Conservation (phyloP, 2,113 vertebrate species). For the Mohoua ochrocephala region DNA sequence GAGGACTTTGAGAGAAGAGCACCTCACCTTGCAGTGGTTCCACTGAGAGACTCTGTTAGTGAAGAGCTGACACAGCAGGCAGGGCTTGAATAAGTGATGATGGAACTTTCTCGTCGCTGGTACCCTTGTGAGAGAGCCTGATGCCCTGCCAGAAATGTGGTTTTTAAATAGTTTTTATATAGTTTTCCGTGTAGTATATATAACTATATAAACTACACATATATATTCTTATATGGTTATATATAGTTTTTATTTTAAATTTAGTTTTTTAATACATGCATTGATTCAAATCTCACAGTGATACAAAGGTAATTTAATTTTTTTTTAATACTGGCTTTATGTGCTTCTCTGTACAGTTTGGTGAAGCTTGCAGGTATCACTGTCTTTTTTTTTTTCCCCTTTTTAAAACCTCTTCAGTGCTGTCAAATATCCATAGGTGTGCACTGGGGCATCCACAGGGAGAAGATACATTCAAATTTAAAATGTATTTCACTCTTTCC, state of each 20-base stretch:
- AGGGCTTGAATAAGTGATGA: background rate
- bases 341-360: background rate
- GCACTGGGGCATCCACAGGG: background rate
- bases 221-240: background rate
- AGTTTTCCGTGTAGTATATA: background rate
- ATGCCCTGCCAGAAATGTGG: background rate
- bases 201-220: background rate
- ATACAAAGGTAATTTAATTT: background rate
- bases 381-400: background rate
- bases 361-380: background rate
- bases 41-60: background rate
- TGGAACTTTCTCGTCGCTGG: background rate
- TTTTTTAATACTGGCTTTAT: background rate
- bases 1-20: background rate
- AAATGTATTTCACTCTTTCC: background rate
- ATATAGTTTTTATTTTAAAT: background rate
- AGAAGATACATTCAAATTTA: background rate
- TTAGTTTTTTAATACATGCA: background rate
- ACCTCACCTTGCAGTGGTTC: background rate
- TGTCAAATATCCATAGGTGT: background rate
- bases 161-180: background rate
- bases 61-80: slow-evolving; percentile 1
- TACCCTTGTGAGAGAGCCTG: background rate
- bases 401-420: background rate
- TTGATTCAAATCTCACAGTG: slow-evolving; percentile 17